Base-by-base conservation (phyloP, 2,797 vertebrate genomes). In the Scolopax rusticola region DNA sequence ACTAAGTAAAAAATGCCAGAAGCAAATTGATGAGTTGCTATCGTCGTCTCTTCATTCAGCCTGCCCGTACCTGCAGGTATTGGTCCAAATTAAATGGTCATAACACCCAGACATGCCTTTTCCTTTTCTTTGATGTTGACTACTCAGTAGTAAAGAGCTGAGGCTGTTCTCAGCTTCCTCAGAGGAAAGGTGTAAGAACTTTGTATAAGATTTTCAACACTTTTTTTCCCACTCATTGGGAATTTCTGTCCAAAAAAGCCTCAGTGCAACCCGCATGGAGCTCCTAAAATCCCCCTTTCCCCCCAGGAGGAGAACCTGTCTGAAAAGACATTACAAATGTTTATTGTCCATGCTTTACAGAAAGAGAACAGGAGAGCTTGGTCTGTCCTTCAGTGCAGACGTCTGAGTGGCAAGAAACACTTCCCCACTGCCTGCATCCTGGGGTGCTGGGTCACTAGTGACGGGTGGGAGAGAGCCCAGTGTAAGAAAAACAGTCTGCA, bases 31-130 rank as follows among this genome's bases (percentile, higher is more conserved):
- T 51, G 81, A 83, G 28, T 48, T 45, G 41, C 38, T 79, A 6
- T 53, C 63, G 32, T 77, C 32, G 47, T 73, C 15, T 85, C 24
- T 45, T 84, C 18, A 2, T 65, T 86, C 69, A 11, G 60, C 17
- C 45, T 75, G 38, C 63, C 63, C 4, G 1, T 12, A 2, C 38
- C 48, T 54, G 88, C 50, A 41, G 50, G 12, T 40, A 6, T 27
- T 0, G 2, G 19, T 32, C 54, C 36, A 67, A 0, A 48, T 5
- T 8, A 8, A 36, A 15, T 1, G 36, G 19, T 51, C 51, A 40
- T 27, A 41, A 80, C 4, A 17, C 28, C 45, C 56, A 41, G 32
- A 43, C 5, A 0, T 38, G 27, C 45, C 40, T 51, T 8, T 8
- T 30, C 3, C 9, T 83, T 30, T 21, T 24, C 60, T 70, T 75